Evolutionary conservation across 2,888 invertebrate species (phyloP).

Genomic region (Drosophila infuscata): DNA sequence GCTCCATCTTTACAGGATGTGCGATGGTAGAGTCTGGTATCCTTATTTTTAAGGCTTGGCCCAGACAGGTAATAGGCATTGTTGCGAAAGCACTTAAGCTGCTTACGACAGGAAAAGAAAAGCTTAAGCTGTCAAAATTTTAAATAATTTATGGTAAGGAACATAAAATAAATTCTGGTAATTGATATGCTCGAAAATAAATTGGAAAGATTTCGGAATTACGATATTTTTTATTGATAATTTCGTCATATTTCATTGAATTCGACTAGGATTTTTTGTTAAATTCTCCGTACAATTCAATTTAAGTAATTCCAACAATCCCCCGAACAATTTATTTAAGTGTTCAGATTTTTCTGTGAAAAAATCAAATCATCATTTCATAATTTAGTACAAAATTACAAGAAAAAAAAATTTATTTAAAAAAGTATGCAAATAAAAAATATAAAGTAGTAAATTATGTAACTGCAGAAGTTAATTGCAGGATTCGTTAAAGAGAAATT

Average conservation of each 20-base stretch:
- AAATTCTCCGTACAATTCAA: neutral
- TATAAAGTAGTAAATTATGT: no score
- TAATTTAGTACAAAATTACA: neutral
- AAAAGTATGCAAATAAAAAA: no score
- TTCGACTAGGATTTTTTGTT: neutral
- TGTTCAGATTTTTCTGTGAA: neutral
- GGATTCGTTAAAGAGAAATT: no score
- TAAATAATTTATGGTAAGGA: conserved; percentile 5
- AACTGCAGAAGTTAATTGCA: no score
- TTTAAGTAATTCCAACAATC: neutral
- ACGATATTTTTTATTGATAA: neutral
- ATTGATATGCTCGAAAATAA: neutral
- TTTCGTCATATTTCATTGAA: neutral
- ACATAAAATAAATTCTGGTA: neutral
- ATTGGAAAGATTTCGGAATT: neutral
- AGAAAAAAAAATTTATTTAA: neutral
- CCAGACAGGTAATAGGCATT: neutral
- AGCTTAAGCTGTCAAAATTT: conserved; percentile 22
- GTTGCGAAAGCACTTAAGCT: conserved; percentile 13
- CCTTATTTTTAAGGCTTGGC: neutral
- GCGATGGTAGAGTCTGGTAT: neutral
- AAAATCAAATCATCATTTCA: neutral
- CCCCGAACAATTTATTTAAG: neutral
- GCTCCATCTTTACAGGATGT: neutral
- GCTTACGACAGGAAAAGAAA: conserved; percentile 11